These are phyloP conservation scores for Trachymyrmex septentrionalis DNA, from an alignment of 1,140 invertebrate genomes.

Conservation along the genomic window DNA sequence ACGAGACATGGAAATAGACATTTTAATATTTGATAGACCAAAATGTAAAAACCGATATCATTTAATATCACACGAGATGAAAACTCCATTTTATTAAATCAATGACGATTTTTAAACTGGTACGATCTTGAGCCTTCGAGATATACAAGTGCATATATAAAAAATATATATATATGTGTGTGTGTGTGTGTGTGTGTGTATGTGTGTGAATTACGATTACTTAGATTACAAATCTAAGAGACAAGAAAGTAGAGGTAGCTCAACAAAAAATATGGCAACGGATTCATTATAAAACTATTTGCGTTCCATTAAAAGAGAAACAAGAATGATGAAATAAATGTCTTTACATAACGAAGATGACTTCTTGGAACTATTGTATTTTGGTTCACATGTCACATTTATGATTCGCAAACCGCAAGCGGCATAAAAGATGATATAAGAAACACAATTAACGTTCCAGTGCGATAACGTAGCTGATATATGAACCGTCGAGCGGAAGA, in stretches of 20 bases:
- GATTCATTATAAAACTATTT: neutral
- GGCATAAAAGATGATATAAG: conserved; percentile 9
- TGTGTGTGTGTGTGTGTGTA: no score
- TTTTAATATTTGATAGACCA: neutral
- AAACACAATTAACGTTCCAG: conserved; percentile 36
- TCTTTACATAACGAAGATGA: conserved; percentile 34
- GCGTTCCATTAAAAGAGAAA: neutral
- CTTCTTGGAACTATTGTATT: conserved; percentile 23
- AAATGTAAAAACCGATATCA: neutral
- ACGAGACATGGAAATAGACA: neutral
- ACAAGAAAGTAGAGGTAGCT: neutral
- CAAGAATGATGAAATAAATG: neutral
- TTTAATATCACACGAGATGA: neutral
- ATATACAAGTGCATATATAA: no score
- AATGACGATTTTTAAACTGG: neutral
- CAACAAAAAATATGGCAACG: neutral
- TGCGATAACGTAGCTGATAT: conserved; percentile 41
- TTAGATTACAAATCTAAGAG: neutral
- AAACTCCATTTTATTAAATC: neutral
- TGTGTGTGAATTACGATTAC: no score
- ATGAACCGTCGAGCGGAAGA: neutral
- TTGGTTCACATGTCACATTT: conserved; percentile 26
- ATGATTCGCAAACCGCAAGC: neutral
- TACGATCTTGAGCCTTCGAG: no score
- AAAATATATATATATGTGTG: no score